Percentiles rank a stretch among this genome's conserved stretches.
phyloP scores from a whole-genome alignment of 2,888 invertebrate genomes.

The Lutraria lutraria region DNA sequence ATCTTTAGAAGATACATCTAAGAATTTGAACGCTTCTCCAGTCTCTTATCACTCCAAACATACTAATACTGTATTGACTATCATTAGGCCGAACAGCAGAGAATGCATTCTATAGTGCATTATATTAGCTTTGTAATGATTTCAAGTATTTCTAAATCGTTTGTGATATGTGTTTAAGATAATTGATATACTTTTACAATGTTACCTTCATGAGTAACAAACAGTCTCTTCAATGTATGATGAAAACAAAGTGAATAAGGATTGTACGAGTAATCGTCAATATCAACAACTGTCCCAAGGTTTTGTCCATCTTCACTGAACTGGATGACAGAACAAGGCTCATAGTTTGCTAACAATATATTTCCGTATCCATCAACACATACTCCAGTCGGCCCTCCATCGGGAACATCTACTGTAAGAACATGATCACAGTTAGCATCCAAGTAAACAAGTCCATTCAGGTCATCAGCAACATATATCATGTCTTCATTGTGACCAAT shows the following conservation, averaged over 20 bases:
- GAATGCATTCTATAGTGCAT: too few relatives aligned
- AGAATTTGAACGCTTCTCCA: too few relatives aligned
- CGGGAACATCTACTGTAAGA: not conserved
- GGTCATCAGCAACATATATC: not conserved
- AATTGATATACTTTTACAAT: not conserved
- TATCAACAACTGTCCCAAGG: not conserved
- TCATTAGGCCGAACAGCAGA: too few relatives aligned
- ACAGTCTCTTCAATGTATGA: not conserved
- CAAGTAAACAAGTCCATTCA: not conserved
- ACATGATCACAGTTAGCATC: not conserved
- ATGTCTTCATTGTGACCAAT: not conserved
- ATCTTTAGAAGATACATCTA: too few relatives aligned
- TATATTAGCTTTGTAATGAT: too few relatives aligned
- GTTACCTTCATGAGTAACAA: not conserved
- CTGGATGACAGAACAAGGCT: not conserved
- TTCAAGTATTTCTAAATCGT: too few relatives aligned
- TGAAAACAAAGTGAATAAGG: not conserved
- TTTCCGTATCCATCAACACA: constrained; percentile 5
- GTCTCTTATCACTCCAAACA: too few relatives aligned
- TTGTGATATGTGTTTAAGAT: not conserved
- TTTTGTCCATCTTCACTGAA: not conserved
- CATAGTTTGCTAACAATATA: not conserved
- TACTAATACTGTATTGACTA: too few relatives aligned
- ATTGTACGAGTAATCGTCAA: not conserved
- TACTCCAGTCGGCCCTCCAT: not conserved